phyloP scores from a whole-genome alignment of 2,113 vertebrate genomes.

The Centropus unirufus region DNA sequence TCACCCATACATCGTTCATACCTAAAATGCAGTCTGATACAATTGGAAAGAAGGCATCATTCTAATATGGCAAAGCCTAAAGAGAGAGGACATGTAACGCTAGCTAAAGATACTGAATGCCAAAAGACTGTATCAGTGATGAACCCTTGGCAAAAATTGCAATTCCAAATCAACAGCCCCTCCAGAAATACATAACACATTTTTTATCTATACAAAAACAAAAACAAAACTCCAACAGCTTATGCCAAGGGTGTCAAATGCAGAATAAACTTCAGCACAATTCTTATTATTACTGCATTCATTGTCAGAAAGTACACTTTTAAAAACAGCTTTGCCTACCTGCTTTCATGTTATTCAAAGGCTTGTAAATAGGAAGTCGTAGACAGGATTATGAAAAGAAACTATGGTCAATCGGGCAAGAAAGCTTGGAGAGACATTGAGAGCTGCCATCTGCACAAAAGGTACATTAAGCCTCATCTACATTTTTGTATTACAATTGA shows the following conservation, averaged over 20 bases:
- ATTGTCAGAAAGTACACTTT: background rate
- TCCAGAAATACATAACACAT: background rate
- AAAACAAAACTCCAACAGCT: background rate
- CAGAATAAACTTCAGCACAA: background rate
- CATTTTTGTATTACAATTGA: background rate
- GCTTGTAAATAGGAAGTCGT: background rate
- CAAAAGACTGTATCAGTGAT: background rate
- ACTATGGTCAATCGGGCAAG: background rate
- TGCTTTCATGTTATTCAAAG: background rate
- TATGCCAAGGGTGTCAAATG: background rate
- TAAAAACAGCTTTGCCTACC: background rate
- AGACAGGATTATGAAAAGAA: rapidly evolving
- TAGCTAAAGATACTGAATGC: background rate
- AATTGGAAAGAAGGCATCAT: background rate
- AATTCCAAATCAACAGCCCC: background rate
- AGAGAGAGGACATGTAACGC: background rate
- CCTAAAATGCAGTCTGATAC: background rate
- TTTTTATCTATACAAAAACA: background rate
- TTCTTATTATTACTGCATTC: background rate
- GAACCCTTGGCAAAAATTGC: background rate
- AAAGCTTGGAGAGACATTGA: background rate
- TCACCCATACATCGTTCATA: background rate
- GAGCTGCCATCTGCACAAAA: background rate
- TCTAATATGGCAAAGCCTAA: background rate
- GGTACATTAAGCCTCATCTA: background rate